Conservation (phyloP, 2,113 vertebrate genomes). For the Malurus cyaneus region DNA sequence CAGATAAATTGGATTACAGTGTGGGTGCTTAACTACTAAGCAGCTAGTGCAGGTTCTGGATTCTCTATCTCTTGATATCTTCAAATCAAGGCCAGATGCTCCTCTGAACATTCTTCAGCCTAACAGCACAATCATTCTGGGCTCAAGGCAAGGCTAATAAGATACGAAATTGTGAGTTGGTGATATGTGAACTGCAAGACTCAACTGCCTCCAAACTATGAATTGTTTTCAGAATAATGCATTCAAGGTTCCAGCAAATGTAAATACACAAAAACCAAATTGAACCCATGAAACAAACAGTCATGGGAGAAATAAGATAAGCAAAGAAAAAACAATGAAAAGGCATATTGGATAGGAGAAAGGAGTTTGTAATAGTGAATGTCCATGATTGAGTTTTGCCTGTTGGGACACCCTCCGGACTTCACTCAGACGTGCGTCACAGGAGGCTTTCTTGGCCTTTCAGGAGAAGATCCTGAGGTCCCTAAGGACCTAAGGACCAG, state of each 20-base stretch:
- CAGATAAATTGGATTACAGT: slow-evolving; percentile 16
- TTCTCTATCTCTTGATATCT: not conserved
- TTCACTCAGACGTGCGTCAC: not conserved
- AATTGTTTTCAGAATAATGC: not conserved
- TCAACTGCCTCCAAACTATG: not conserved
- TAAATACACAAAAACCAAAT: not conserved
- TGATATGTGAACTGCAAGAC: not conserved
- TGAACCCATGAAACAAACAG: rapidly evolving
- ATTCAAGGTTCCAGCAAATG: not conserved
- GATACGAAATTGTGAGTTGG: not conserved
- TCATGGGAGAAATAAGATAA: not conserved
- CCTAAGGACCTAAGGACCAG: no score
- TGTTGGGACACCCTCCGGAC: not conserved
- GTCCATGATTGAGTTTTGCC: not conserved
- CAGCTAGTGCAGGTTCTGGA: not conserved
- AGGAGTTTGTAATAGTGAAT: not conserved
- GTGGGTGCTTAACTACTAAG: not conserved
- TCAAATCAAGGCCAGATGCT: slow-evolving; percentile 22
- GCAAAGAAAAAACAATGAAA: not conserved
- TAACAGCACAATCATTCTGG: not conserved
- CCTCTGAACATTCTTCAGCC: not conserved
- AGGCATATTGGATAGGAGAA: not conserved
- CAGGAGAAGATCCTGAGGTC: not conserved
- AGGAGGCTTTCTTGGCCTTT: not conserved
- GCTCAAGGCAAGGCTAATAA: not conserved